These are phyloP conservation scores for Xestia xanthographa DNA, from an alignment of 2,888 invertebrate genomes.

Conservation along the genomic window DNA sequence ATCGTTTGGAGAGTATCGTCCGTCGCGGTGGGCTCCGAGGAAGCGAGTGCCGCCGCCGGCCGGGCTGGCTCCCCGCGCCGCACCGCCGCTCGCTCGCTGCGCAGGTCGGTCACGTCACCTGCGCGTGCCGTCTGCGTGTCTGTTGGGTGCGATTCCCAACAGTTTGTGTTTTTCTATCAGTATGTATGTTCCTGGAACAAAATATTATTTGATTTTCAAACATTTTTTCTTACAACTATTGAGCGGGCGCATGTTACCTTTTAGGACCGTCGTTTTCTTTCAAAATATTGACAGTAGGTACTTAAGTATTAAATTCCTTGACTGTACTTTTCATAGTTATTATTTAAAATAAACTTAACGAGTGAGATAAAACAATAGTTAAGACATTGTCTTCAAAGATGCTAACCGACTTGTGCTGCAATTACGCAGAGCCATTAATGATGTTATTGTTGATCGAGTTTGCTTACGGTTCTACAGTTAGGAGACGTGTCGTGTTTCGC, in stretches of 20 bases:
- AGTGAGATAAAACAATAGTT: conserved; percentile 35
- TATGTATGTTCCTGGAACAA: background rate
- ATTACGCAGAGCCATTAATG: conserved; percentile 44
- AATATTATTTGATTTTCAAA: background rate
- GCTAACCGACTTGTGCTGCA: conserved; percentile 47
- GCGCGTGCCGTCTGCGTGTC: too few species aligned
- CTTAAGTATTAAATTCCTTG: background rate
- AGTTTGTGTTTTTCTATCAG: background rate
- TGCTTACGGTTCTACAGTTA: conserved; percentile 27
- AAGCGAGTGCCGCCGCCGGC: too few species aligned
- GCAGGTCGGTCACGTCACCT: too few species aligned
- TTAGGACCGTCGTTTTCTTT: background rate
- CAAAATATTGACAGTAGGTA: background rate
- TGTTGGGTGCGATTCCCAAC: too few species aligned
- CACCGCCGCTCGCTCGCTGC: too few species aligned
- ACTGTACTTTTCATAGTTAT: background rate
- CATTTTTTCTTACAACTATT: background rate
- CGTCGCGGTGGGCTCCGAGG: too few species aligned
- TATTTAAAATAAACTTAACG: background rate
- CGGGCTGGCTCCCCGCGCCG: too few species aligned
- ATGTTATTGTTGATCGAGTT: conserved; percentile 56
- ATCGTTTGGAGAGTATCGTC: too few species aligned
- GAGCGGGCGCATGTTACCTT: background rate
- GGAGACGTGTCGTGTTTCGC: conserved; percentile 25
- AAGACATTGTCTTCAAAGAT: conserved; percentile 30